Percentiles rank a stretch among this genome's conserved stretches.
phyloP scores from a whole-genome alignment of 2,888 invertebrate genomes.

The Deroplatys truncata region DNA sequence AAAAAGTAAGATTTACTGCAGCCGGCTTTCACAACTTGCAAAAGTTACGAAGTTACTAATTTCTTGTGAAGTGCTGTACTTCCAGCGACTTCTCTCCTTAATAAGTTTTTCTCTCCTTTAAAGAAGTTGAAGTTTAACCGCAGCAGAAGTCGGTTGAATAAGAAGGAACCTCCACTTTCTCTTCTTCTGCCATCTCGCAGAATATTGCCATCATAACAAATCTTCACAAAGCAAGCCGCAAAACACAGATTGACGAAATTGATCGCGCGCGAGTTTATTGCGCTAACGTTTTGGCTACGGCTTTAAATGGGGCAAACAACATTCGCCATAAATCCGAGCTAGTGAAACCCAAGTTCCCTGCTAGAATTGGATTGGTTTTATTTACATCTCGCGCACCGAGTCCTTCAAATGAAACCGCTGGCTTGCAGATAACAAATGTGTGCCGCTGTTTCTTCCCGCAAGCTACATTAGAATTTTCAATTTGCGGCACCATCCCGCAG shows the following conservation, averaged over 20 bases:
- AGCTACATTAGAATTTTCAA: not conserved
- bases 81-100: not conserved
- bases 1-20: not conserved
- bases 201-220: not conserved
- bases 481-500: not conserved
- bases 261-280: not conserved
- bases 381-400: not conserved
- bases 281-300: not conserved
- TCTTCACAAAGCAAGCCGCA: not conserved
- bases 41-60: not conserved
- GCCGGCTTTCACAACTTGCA: not conserved
- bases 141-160: too few relatives aligned
- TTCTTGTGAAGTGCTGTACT: not conserved
- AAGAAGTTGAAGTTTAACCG: not conserved
- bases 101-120: not conserved
- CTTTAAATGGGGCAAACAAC: not conserved
- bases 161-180: not conserved
- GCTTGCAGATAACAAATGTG: not conserved
- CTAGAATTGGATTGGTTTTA: not conserved
- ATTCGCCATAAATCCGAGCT: not conserved
- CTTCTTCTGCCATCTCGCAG: not conserved
- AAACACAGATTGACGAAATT: not conserved
- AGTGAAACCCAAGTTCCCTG: not conserved
- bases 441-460: not conserved
- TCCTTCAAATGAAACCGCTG: not conserved